Conservation (phyloP, 2,113 vertebrate genomes). For the Embiotoca jacksoni region DNA sequence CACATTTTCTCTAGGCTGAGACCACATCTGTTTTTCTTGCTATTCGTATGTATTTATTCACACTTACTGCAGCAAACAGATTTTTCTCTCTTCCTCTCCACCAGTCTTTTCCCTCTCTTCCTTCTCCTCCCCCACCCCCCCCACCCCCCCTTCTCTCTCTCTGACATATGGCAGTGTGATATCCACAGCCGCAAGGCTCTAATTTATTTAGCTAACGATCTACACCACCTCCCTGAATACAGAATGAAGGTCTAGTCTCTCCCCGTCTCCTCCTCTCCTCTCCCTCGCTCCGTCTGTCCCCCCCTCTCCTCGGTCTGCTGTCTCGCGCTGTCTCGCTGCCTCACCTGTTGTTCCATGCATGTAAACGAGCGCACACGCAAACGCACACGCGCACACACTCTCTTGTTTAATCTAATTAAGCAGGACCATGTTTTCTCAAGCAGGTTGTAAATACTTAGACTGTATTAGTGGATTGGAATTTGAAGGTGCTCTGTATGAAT, state of each 20-base stretch:
- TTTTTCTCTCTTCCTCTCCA: constrained; percentile 56
- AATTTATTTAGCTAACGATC: constrained; percentile 84
- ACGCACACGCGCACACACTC: constrained; percentile 37
- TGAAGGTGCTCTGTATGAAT: constrained; percentile 32
- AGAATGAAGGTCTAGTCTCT: constrained; percentile 72
- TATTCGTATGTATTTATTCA: constrained; percentile 75
- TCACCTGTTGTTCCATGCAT: constrained; percentile 77
- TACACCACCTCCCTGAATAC: constrained; percentile 78
- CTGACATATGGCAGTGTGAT: constrained; percentile 81
- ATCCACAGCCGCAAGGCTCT: constrained; percentile 80
- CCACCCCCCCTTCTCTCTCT: constrained; percentile 19
- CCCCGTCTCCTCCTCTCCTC: constrained; percentile 33
- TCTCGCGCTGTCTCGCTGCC: constrained; percentile 42
- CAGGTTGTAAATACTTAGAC: constrained; percentile 75
- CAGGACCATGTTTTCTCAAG: constrained; percentile 72
- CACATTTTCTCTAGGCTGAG: constrained; percentile 31
- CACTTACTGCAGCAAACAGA: constrained; percentile 66
- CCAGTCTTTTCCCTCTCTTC: constrained; percentile 36
- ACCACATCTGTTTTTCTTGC: constrained; percentile 65
- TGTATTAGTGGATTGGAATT: constrained; percentile 75
- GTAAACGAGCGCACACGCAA: constrained; percentile 41
- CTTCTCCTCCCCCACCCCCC: neutral
- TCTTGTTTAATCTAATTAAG: constrained; percentile 75
- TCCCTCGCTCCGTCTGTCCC: constrained; percentile 36
- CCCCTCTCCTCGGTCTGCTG: constrained; percentile 38